phyloP scores from a whole-genome alignment of 2,888 invertebrate species.

The Harpalus rufipes region DNA sequence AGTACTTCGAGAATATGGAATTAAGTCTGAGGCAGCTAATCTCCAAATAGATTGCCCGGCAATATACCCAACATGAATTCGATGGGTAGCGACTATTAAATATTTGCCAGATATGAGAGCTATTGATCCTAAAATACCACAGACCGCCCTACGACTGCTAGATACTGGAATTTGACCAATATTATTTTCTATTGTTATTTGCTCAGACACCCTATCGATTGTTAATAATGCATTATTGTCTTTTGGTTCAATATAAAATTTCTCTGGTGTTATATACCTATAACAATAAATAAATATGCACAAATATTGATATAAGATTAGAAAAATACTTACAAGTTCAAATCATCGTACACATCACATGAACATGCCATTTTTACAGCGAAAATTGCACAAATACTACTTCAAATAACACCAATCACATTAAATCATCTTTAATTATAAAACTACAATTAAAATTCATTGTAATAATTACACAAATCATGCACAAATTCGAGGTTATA shows the following conservation, averaged over 20 bases:
- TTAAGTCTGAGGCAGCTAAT: slow-evolving; percentile 87
- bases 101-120: slow-evolving; percentile 92
- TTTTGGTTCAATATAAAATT: slow-evolving; percentile 92
- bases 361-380: slow-evolving; percentile 56
- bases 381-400: not conserved
- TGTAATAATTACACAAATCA: not conserved
- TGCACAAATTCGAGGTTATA: slow-evolving; percentile 24
- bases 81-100: slow-evolving; percentile 92
- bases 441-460: not conserved
- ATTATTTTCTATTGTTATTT: slow-evolving; percentile 73
- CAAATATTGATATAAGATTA: slow-evolving; percentile 1
- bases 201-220: slow-evolving; percentile 86
- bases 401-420: not conserved
- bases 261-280: slow-evolving; percentile 93
- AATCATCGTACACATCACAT: slow-evolving; percentile 83
- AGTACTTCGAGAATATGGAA: slow-evolving; percentile 91
- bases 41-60: slow-evolving; percentile 89
- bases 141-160: slow-evolving; percentile 83
- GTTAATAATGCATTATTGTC: slow-evolving; percentile 87
- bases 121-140: slow-evolving; percentile 93
- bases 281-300: slow-evolving; percentile 71
- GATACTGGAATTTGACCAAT: slow-evolving; percentile 82
- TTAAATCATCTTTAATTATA: slow-evolving; percentile 8
- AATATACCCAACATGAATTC: slow-evolving; percentile 88
- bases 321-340: slow-evolving; percentile 82